Conservation (phyloP, 2,113 vertebrate genomes). For the Heteronetta atricapilla region DNA sequence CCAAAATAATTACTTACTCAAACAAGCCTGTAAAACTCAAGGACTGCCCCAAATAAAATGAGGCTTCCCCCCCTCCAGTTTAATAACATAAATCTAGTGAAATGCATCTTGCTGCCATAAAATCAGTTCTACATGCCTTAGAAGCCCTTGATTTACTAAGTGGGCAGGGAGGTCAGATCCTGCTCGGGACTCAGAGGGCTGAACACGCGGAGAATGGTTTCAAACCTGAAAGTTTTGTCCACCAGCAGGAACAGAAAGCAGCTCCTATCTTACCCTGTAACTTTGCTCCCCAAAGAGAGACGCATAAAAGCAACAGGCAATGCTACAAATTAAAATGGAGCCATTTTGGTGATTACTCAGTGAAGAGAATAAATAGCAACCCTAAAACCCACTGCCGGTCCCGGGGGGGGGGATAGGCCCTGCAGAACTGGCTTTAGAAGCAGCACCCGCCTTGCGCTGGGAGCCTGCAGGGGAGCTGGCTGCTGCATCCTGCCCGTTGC, state of each 20-base stretch:
- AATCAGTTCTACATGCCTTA: constrained; percentile 68
- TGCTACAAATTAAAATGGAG: background rate
- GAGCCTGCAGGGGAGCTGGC: background rate
- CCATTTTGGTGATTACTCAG: background rate
- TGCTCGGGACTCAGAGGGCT: constrained; percentile 13
- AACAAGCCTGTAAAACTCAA: constrained; percentile 78
- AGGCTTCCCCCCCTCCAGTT: constrained; percentile 58
- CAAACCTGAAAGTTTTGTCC: constrained; percentile 15
- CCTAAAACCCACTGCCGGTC: background rate
- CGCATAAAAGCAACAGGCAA: background rate
- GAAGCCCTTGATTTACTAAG: constrained; percentile 67
- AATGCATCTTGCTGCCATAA: constrained; percentile 77
- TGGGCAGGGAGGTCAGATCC: constrained; percentile 55
- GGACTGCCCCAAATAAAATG: constrained; percentile 69
- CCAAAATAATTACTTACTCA: constrained; percentile 81
- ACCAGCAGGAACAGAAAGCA: background rate
- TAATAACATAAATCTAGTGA: constrained; percentile 79
- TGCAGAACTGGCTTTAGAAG: background rate
- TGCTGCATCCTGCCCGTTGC: background rate
- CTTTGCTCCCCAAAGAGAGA: background rate
- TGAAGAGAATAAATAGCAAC: background rate
- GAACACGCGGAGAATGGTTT: constrained; percentile 17
- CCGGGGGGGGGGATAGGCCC: background rate
- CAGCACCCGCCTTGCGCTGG: background rate
- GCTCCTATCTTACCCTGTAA: background rate